Evolutionary conservation across 1,140 invertebrate genomes (phyloP), one percentile per base, ranked within the genome.

Genomic region (Pogonognathellus flavescens): DNA sequence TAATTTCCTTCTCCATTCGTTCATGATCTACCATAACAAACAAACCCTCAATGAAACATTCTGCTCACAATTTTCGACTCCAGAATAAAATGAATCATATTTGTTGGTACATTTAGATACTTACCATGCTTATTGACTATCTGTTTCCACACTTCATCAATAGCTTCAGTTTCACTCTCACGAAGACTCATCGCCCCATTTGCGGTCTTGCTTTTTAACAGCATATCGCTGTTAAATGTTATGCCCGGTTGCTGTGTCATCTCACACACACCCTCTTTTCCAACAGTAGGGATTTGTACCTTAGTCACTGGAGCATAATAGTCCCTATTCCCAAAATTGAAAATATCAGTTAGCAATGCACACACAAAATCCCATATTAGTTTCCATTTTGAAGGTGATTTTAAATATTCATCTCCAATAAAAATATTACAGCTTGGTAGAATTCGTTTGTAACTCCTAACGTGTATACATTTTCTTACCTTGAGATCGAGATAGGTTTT

Each of bases 1-100:
- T 76, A 11, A 76, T 31, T 50, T 76, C 70, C 16, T 50, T 76
- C 41, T 76, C 70, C 70, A 76, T 76, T 76, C 31, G 49, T 18
- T 76, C 70, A 50, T 76, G 70, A 18, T 76, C 70, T 76, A n/a
- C 11, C 11, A 14, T 41, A n/a, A n/a, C n/a, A 76, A 41, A 50
- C 1, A 9, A 49, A 72, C 4, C 13, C n/a, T n/a, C n/a, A n/a
- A n/a, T n/a, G n/a, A n/a, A n/a, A n/a, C n/a, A n/a, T n/a, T n/a
- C n/a, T n/a, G n/a, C n/a, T n/a, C n/a, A n/a, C n/a, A n/a, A n/a
- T n/a, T n/a, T n/a, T n/a, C n/a, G n/a, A n/a, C n/a, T n/a, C n/a
- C n/a, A n/a, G n/a, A n/a, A n/a, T n/a, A n/a, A n/a, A n/a, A n/a
- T n/a, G n/a, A n/a, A n/a, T n/a, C n/a, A n/a, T n/a, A n/a, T n/a